A percentile compares a stretch with the other conserved stretches of the same genome.
Conservation (phyloP, 2,797 vertebrate genomes). For the Sternotherus odoratus region DNA sequence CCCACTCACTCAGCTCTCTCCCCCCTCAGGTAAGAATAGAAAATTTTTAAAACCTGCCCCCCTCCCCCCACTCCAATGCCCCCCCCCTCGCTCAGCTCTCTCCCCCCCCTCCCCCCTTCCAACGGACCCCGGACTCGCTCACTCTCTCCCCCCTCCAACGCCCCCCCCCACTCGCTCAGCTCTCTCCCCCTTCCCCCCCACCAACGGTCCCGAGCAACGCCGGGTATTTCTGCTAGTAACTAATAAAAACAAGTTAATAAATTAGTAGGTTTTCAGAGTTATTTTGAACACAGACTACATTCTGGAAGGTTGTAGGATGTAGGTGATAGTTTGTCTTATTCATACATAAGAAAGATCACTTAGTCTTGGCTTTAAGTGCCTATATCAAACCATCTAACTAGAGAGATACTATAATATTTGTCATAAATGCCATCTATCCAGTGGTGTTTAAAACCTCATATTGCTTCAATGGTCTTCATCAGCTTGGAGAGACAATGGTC, state of each 20-base stretch:
- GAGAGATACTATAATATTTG: not conserved
- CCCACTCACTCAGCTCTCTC: too few species aligned
- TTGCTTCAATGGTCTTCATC: not conserved
- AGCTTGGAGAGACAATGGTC: not conserved
- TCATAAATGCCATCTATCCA: not conserved
- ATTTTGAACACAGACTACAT: not conserved
- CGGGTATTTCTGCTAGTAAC: too few species aligned
- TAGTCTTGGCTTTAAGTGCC: not conserved
- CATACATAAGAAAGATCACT: not conserved
- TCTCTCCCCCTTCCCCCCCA: too few species aligned
- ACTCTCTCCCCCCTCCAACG: too few species aligned
- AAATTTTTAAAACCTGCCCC: too few species aligned
- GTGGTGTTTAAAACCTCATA: not conserved
- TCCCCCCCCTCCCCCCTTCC: too few species aligned
- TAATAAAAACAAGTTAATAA: not conserved
- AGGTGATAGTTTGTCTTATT: not conserved
- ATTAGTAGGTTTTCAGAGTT: not conserved
- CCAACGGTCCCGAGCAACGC: too few species aligned
- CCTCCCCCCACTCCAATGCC: too few species aligned
- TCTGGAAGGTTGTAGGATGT: fast-evolving
- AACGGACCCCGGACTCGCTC: too few species aligned
- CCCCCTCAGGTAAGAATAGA: too few species aligned
- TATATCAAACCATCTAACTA: not conserved
- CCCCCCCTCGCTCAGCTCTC: too few species aligned
- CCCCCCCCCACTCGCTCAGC: too few species aligned